Percentiles rank a stretch among this genome's conserved stretches.
Conservation (phyloP, 92 coral and sea anemone genomes). For the Virgularia gustaviana region DNA sequence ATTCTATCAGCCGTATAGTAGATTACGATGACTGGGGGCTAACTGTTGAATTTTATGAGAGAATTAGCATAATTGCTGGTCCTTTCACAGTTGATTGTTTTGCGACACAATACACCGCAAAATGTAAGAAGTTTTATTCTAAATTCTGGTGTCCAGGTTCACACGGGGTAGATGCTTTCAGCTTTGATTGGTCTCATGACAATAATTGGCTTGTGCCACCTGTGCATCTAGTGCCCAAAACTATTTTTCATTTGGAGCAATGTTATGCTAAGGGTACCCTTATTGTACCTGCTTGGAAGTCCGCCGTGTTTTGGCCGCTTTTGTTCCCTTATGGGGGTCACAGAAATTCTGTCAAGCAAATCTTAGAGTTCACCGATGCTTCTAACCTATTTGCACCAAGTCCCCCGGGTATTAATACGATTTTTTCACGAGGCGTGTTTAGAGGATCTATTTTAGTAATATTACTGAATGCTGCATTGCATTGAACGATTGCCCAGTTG, state of each 20-base stretch:
- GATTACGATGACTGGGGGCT: slow-evolving; percentile 41
- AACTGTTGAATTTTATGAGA: slow-evolving; percentile 18
- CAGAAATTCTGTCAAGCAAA: too few relatives aligned
- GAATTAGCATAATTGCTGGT: slow-evolving; percentile 30
- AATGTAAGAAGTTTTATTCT: slow-evolving; percentile 45
- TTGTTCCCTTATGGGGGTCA: slow-evolving; percentile 25
- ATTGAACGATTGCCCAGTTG: too few relatives aligned
- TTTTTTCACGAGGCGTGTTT: too few relatives aligned
- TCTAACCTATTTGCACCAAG: too few relatives aligned
- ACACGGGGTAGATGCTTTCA: slow-evolving; percentile 59
- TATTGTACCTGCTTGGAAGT: slow-evolving; percentile 17
- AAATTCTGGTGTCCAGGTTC: slow-evolving; percentile 51
- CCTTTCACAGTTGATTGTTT: slow-evolving; percentile 21
- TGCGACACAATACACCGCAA: background rate
- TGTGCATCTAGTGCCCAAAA: slow-evolving; percentile 33
- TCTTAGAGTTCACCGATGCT: too few relatives aligned
- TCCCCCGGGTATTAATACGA: too few relatives aligned
- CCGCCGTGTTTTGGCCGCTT: slow-evolving; percentile 19
- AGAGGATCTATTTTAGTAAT: too few relatives aligned
- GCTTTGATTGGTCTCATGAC: slow-evolving; percentile 51
- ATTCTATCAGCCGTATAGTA: slow-evolving; percentile 33
- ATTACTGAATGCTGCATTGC: too few relatives aligned
- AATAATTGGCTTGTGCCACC: slow-evolving; percentile 64
- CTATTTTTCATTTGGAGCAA: background rate
- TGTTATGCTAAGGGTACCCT: slow-evolving; percentile 3